Evolutionary conservation across 2,113 vertebrate species (phyloP).

Genomic region (Lepus timidus): DNA sequence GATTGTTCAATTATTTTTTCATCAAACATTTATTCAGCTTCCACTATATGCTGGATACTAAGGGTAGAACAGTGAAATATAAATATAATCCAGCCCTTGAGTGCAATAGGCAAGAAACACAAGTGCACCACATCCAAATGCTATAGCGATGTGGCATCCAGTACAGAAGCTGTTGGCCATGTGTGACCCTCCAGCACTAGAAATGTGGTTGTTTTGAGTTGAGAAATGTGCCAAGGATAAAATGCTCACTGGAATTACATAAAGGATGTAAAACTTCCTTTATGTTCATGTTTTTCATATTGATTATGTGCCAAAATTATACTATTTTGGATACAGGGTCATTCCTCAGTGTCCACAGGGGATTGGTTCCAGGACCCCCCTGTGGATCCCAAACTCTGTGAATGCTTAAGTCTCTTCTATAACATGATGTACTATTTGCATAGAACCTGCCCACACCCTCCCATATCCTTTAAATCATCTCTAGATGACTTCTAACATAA

Average conservation of each 20-base stretch:
- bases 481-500: not conserved
- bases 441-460: not conserved
- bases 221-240: not conserved
- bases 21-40: constrained; percentile 77
- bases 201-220: too few species aligned
- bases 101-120: not conserved
- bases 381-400: not conserved
- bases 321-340: not conserved
- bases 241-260: not conserved
- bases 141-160: not conserved
- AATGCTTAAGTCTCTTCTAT: not conserved
- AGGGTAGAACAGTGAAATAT: not conserved
- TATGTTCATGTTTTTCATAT: not conserved
- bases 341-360: not conserved
- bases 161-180: accelerated
- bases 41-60: not conserved
- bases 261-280: not conserved
- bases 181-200: accelerated
- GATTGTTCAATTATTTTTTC: constrained; percentile 72
- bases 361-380: not conserved
- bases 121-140: too few species aligned
- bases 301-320: not conserved
- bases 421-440: not conserved
- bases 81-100: not conserved
- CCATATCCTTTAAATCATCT: not conserved